Percentiles rank a stretch among this genome's conserved stretches.
These are phyloP conservation scores for Muscicapa comitata DNA, from an alignment of 2,797 vertebrate genomes.

Conservation along the genomic window DNA sequence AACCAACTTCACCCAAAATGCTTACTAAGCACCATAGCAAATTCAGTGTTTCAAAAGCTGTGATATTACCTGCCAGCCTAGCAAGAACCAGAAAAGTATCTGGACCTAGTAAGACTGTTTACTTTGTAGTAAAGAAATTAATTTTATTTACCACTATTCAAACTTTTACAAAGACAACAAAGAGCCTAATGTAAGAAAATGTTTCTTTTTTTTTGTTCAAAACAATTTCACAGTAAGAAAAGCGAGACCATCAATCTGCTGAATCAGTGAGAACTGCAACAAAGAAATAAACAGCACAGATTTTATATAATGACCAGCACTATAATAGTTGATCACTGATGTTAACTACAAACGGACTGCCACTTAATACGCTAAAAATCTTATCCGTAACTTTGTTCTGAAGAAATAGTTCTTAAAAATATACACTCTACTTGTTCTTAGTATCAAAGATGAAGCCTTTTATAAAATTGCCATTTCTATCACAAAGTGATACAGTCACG, in stretches of 20 bases:
- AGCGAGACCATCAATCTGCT: neutral
- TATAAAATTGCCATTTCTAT: neutral
- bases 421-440: neutral
- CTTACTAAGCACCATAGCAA: neutral
- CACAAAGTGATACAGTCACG: neutral
- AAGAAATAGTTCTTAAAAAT: neutral
- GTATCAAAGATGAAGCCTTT: neutral
- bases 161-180: neutral
- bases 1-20: neutral
- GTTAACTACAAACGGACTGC: neutral
- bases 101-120: neutral
- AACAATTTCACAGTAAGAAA: neutral
- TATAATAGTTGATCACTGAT: neutral
- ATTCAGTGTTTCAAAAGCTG: neutral
- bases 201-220: neutral
- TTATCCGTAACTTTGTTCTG: neutral
- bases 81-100: neutral
- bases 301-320: neutral
- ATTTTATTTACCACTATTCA: neutral
- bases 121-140: neutral
- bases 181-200: neutral
- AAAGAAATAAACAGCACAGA: neutral
- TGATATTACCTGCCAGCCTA: neutral
- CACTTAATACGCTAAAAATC: neutral
- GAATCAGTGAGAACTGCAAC: neutral